These are phyloP conservation scores for Dasypolia templi DNA, from an alignment of 2,888 invertebrate species.

Conservation along the genomic window DNA sequence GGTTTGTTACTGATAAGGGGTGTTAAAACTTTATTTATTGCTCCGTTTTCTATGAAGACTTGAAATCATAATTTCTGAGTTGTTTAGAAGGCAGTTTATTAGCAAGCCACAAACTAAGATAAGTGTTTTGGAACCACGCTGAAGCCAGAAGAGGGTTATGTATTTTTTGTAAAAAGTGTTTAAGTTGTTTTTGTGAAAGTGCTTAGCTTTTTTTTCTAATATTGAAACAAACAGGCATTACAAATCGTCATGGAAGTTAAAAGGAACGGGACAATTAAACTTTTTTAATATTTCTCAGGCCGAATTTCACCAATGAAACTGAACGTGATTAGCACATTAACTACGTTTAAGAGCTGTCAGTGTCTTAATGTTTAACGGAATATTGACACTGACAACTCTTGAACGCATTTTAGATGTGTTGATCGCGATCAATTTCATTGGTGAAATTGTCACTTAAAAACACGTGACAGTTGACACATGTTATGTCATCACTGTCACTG, in stretches of 20 bases:
- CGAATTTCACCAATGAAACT: no score
- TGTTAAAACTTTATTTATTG: slow-evolving; percentile 32
- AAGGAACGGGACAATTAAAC: not conserved
- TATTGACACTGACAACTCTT: no score
- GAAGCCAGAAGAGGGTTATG: not conserved
- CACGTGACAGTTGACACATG: not conserved
- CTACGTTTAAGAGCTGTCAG: no score
- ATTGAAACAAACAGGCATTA: not conserved
- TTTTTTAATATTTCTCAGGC: no score
- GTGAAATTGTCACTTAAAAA: no score
- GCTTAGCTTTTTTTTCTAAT: no score
- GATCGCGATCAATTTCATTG: no score
- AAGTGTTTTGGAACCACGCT: not conserved
- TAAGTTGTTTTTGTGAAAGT: no score
- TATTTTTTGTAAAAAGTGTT: not conserved
- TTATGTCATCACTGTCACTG: not conserved
- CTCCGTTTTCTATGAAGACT: slow-evolving; percentile 25
- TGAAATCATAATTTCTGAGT: slow-evolving; percentile 21
- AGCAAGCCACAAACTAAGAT: not conserved
- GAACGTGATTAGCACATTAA: no score
- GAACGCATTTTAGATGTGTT: no score
- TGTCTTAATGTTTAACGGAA: no score
- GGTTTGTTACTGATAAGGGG: slow-evolving; percentile 47
- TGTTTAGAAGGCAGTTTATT: not conserved
- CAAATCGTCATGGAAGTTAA: not conserved